These are phyloP conservation scores for Phoxinus phoxinus DNA, from an alignment of 2,113 vertebrate genomes.

Conservation along the genomic window DNA sequence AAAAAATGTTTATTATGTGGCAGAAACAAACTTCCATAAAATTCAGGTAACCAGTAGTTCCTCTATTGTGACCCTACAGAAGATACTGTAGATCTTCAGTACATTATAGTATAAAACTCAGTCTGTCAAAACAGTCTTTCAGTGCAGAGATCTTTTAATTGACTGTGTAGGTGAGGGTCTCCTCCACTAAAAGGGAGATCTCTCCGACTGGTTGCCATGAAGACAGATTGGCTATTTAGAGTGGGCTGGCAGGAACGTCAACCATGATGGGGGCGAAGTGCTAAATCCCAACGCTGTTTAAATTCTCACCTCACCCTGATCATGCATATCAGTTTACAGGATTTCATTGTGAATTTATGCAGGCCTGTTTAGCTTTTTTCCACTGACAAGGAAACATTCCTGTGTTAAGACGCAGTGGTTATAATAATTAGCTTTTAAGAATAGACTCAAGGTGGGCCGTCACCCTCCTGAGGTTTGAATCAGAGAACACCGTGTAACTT, in stretches of 20 bases:
- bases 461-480: not conserved
- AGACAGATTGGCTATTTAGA: constrained; percentile 65
- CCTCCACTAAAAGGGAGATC: constrained; percentile 56
- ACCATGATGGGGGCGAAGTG: constrained; percentile 35
- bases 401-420: not conserved
- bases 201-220: constrained; percentile 63
- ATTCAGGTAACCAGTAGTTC: not conserved
- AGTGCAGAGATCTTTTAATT: constrained; percentile 13
- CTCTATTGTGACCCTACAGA: not conserved
- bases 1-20: too few species aligned
- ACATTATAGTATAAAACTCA: constrained; percentile 28
- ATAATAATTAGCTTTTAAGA: constrained; percentile 11
- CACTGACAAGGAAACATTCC: not conserved
- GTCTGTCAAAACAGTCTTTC: constrained; percentile 21
- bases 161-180: constrained; percentile 31
- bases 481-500: not conserved
- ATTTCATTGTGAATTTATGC: constrained; percentile 20
- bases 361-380: constrained; percentile 9
- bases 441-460: not conserved
- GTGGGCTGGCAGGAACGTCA: constrained; percentile 47
- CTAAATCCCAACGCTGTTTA: constrained; percentile 47
- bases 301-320: constrained; percentile 46
- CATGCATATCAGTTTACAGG: constrained; percentile 40
- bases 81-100: not conserved
- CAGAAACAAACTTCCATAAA: not conserved